phyloP scores from a whole-genome alignment of 2,113 vertebrate species.

The Thalassoma bifasciatum region DNA sequence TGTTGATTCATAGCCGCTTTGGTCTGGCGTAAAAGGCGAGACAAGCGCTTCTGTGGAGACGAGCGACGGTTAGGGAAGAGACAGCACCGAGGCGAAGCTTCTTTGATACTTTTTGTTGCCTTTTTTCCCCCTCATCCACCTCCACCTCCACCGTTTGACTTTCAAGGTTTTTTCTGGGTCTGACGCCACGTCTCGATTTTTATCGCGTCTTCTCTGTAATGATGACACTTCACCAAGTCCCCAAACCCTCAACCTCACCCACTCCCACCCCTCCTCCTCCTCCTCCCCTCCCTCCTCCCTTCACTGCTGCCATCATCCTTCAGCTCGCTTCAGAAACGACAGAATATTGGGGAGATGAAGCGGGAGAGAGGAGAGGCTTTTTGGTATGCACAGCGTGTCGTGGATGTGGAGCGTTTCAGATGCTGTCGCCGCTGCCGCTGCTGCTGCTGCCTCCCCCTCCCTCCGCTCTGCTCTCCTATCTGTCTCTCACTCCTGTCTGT shows the following conservation, averaged over 20 bases:
- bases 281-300: background rate
- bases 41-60: slow-evolving; percentile 68
- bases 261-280: background rate
- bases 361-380: slow-evolving; percentile 64
- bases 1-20: slow-evolving; percentile 71
- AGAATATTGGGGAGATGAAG: slow-evolving; percentile 66
- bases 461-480: slow-evolving; percentile 20
- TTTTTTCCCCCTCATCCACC: slow-evolving; percentile 24
- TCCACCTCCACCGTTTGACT: slow-evolving; percentile 69
- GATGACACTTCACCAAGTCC: slow-evolving; percentile 73
- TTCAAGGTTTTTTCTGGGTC: slow-evolving; percentile 70
- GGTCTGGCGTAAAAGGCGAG: slow-evolving; percentile 71
- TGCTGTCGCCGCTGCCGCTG: slow-evolving; percentile 27
- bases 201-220: slow-evolving; percentile 67
- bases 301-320: slow-evolving; percentile 56
- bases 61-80: slow-evolving; percentile 71
- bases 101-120: slow-evolving; percentile 74
- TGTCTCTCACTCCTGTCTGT: slow-evolving; percentile 7
- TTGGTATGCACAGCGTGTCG: slow-evolving; percentile 76
- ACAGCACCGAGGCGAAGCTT: slow-evolving; percentile 51
- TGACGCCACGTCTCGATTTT: slow-evolving; percentile 60
- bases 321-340: slow-evolving; percentile 66
- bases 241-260: slow-evolving; percentile 57
- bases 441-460: slow-evolving; percentile 30
- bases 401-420: slow-evolving; percentile 77